Evolutionary conservation across 2,797 vertebrate genomes (phyloP).

Genomic region (Notoglanidium macrostoma): DNA sequence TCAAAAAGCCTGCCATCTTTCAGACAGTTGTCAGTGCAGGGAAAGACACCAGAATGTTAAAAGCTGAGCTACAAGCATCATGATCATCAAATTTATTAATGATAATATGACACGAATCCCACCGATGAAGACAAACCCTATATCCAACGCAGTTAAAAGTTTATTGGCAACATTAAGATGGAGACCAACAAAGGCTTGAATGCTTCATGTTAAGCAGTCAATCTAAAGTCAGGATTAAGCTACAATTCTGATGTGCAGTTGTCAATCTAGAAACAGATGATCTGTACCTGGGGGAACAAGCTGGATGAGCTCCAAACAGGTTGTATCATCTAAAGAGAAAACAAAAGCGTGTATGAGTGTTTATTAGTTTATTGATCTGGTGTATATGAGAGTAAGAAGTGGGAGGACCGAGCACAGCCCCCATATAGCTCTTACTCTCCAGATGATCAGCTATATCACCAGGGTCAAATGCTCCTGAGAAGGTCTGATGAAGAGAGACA

Average conservation of each 20-base stretch:
- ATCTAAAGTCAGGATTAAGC: constrained; percentile 8
- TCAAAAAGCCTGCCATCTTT: background rate
- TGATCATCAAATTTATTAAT: background rate
- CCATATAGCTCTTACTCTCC: constrained; percentile 77
- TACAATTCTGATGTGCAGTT: constrained; percentile 11
- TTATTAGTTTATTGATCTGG: constrained; percentile 54
- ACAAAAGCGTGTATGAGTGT: constrained; percentile 41
- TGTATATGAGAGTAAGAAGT: constrained; percentile 28
- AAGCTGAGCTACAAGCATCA: background rate
- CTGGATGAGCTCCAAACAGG: constrained; percentile 93
- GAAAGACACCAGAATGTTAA: background rate
- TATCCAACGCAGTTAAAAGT: background rate
- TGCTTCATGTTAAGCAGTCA: background rate
- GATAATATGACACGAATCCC: background rate
- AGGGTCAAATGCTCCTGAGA: constrained; percentile 84
- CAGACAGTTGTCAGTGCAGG: background rate
- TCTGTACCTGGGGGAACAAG: constrained; percentile 88
- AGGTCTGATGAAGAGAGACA: constrained; percentile 73
- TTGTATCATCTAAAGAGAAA: constrained; percentile 84
- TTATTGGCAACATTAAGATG: background rate
- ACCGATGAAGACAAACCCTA: background rate
- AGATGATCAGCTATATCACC: constrained; percentile 87
- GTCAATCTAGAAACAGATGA: constrained; percentile 22
- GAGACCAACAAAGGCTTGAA: background rate
- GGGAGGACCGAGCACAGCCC: constrained; percentile 11